Conservation (phyloP, 1,140 invertebrate species). For the Hetaerina americana region DNA sequence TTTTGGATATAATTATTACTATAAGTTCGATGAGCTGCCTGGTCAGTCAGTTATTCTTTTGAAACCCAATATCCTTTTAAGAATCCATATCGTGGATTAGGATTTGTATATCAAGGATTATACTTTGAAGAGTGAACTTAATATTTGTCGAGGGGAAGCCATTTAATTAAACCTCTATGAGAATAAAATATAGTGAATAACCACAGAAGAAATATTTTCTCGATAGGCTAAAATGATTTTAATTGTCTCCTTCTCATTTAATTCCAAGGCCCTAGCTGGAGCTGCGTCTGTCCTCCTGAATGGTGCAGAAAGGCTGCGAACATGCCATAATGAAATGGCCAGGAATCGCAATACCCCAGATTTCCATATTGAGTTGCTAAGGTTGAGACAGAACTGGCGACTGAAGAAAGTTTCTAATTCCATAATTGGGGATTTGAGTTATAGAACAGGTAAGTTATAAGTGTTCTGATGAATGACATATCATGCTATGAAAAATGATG, state of each 20-base stretch:
- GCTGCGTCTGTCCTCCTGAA: conserved; percentile 67
- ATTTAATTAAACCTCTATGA: no score
- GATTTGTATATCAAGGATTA: no score
- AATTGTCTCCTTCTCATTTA: conserved; percentile 1
- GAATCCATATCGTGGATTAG: no score
- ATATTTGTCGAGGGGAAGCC: no score
- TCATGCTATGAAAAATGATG: no score
- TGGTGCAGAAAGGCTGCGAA: conserved; percentile 74
- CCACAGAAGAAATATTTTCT: background rate
- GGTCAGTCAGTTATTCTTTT: no score
- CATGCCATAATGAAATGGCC: conserved; percentile 61
- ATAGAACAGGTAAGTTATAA: conserved; percentile 58
- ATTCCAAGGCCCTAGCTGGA: conserved; percentile 53
- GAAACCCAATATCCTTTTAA: no score
- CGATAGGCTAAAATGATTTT: background rate
- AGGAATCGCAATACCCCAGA: conserved; percentile 62
- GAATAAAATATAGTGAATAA: no score
- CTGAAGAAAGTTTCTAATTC: conserved; percentile 89
- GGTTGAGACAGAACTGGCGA: conserved; percentile 86
- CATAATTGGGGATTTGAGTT: conserved; percentile 93
- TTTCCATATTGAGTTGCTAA: conserved; percentile 84
- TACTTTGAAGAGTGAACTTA: no score
- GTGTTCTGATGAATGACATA: no score
- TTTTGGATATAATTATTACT: no score
- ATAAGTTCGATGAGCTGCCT: no score